These are phyloP conservation scores for Rhinophrynus dorsalis DNA, from an alignment of 2,797 vertebrate genomes.

Conservation along the genomic window DNA sequence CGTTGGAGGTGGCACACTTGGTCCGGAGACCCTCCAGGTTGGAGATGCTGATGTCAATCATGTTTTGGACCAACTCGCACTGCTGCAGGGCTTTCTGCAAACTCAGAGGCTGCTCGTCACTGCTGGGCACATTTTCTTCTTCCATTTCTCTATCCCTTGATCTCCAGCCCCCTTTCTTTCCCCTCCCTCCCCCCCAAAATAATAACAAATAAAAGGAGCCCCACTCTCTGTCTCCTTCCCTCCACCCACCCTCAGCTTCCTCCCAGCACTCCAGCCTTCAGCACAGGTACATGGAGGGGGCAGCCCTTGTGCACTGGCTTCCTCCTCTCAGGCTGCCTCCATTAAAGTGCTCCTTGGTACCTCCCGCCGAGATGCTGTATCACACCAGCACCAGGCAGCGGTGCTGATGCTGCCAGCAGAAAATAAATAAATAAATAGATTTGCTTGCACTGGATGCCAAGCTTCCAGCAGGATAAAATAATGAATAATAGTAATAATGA, in stretches of 20 bases:
- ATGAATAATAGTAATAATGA: too few relatives aligned
- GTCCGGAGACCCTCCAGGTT: constrained; percentile 96
- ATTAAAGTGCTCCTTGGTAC: constrained; percentile 72
- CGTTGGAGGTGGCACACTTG: constrained; percentile 98
- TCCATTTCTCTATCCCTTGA: constrained; percentile 81
- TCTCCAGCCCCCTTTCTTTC: constrained; percentile 1
- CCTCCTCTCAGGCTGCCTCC: constrained; percentile 71
- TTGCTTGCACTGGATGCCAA: constrained; percentile 19
- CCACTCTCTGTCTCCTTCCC: neutral
- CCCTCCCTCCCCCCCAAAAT: constrained; percentile 24
- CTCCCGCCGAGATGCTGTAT: constrained; percentile 69
- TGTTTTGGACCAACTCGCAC: constrained; percentile 97
- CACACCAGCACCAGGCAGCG: constrained; percentile 75
- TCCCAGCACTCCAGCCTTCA: constrained; percentile 27
- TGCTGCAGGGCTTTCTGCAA: constrained; percentile 97
- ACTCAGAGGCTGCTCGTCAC: constrained; percentile 90
- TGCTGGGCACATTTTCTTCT: constrained; percentile 90
- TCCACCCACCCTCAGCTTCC: constrained; percentile 22
- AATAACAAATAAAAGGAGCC: neutral
- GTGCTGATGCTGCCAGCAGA: constrained; percentile 63
- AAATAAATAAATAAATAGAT: neutral
- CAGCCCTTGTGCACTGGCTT: constrained; percentile 6
- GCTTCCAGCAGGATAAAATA: neutral
- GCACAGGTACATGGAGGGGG: constrained; percentile 34
- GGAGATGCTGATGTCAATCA: constrained; percentile 98